A percentile compares a stretch with the other conserved stretches of the same genome.
Conservation (phyloP, 92 coral and sea anemone genomes). For the Plumapathes pennacea region DNA sequence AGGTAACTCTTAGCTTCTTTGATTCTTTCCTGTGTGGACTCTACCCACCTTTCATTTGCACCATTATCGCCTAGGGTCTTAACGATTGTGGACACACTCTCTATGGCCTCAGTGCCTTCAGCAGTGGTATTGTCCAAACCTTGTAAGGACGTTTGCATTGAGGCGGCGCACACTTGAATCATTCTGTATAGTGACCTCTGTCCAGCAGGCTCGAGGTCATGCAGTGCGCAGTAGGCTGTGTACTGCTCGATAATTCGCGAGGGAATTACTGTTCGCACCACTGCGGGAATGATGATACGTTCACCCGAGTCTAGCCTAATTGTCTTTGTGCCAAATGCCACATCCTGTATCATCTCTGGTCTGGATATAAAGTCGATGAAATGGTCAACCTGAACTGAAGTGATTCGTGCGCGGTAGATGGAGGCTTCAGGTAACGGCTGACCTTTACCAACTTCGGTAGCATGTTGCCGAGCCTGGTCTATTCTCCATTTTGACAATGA, state of each 20-base stretch:
- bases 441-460: slow-evolving; percentile 5
- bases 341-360: slow-evolving; percentile 32
- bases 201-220: too few relatives aligned
- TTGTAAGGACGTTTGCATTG: too few relatives aligned
- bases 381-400: slow-evolving; percentile 17
- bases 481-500: slow-evolving; percentile 28
- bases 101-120: slow-evolving; percentile 13
- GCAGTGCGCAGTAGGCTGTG: too few relatives aligned
- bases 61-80: slow-evolving; percentile 4
- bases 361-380: slow-evolving; percentile 27
- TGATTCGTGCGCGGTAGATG: slow-evolving; percentile 1
- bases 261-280: too few relatives aligned
- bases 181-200: too few relatives aligned
- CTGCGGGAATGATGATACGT: too few relatives aligned
- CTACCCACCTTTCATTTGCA: neutral
- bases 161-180: too few relatives aligned
- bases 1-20: slow-evolving; percentile 22
- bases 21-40: neutral
- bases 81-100: neutral
- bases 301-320: too few relatives aligned
- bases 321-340: slow-evolving; percentile 29
- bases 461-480: slow-evolving; percentile 33
- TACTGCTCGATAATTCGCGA: too few relatives aligned
- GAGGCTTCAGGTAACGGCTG: neutral
- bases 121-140: slow-evolving; percentile 15